Percentiles rank a stretch among this genome's conserved stretches.
Evolutionary conservation across 2,888 invertebrate genomes (phyloP).

Genomic region (Gastrophysa polygoni): DNA sequence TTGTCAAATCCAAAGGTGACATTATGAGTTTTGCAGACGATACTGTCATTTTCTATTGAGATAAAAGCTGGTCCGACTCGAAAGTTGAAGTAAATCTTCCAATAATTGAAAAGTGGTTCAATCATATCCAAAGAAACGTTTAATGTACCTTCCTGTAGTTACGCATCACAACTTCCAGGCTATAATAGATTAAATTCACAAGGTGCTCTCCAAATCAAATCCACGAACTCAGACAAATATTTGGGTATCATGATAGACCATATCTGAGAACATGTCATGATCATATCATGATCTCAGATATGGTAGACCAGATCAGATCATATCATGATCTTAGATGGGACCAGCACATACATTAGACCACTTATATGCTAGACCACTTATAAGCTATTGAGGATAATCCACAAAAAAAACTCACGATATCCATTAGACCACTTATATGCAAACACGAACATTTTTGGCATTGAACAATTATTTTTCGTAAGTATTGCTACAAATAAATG

Average conservation of each 20-base stretch:
- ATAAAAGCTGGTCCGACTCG: neutral
- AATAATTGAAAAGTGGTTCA: neutral
- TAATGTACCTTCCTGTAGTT: neutral
- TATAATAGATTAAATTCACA: neutral
- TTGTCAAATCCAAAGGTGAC: neutral
- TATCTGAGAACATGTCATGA: too few species aligned
- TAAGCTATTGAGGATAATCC: neutral
- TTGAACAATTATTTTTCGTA: neutral
- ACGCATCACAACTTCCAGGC: neutral
- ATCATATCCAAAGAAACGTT: neutral
- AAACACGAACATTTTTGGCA: neutral
- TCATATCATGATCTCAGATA: too few species aligned
- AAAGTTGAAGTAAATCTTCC: neutral
- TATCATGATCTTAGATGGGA: neutral
- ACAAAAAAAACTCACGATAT: neutral
- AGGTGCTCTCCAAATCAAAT: neutral
- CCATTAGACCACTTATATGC: neutral
- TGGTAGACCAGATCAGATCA: too few species aligned
- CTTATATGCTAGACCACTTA: neutral
- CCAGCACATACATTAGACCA: neutral
- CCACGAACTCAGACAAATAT: neutral
- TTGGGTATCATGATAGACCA: constrained; percentile 1
- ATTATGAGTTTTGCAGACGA: neutral
- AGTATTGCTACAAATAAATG: neutral
- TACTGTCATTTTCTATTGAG: neutral